Conservation (phyloP, 1,140 invertebrate species). For the Nephotettix cincticeps region DNA sequence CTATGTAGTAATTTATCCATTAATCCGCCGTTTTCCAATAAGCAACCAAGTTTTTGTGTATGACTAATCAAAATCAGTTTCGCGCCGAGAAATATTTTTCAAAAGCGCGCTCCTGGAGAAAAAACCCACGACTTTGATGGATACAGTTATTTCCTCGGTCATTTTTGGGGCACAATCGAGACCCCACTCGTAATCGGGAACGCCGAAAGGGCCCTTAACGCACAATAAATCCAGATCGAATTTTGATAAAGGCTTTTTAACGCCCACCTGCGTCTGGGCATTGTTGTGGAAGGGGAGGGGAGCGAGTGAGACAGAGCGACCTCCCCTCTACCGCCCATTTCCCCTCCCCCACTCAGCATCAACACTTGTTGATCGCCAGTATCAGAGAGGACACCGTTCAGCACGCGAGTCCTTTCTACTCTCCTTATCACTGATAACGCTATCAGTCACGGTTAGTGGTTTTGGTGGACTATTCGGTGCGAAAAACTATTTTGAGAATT, state of each 20-base stretch:
- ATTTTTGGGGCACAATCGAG: not conserved
- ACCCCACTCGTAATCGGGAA: not conserved
- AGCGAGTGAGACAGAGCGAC: not conserved
- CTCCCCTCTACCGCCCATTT: not conserved
- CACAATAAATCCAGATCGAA: conserved; percentile 12
- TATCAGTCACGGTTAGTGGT: too few species aligned
- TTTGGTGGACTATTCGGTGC: too few species aligned
- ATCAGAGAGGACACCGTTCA: too few species aligned
- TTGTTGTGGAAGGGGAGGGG: not conserved
- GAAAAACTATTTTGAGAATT: not conserved
- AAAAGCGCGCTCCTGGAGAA: too few species aligned
- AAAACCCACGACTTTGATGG: not conserved
- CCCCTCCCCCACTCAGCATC: not conserved
- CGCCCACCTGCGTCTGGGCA: not conserved
- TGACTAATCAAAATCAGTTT: too few species aligned
- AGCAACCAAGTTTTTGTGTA: too few species aligned
- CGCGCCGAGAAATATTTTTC: too few species aligned
- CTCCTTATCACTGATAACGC: too few species aligned
- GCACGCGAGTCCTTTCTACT: too few species aligned
- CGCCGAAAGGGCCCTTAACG: conserved; percentile 3
- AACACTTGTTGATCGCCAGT: not conserved
- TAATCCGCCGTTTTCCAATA: too few species aligned
- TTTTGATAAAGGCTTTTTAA: conserved; percentile 6
- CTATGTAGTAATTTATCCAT: too few species aligned
- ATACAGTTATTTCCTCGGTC: not conserved